A percentile compares a stretch with the other conserved stretches of the same genome.
Conservation (phyloP, 1,140 invertebrate genomes). For the Sitobion miscanthi region DNA sequence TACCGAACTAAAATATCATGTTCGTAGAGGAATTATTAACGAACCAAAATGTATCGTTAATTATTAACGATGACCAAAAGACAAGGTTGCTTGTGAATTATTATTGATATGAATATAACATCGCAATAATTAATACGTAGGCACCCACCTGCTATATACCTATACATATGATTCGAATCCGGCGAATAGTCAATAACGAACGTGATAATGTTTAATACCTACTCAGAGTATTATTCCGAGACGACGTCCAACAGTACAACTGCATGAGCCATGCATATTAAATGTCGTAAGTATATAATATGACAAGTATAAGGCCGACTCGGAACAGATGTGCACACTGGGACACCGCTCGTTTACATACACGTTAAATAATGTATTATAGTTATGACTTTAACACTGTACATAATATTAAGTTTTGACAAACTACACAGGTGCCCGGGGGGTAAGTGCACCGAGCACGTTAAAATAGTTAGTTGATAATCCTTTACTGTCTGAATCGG, state of each 20-base stretch:
- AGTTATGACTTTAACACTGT: background rate
- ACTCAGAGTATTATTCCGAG: background rate
- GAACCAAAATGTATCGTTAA: background rate
- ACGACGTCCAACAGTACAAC: background rate
- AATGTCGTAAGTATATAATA: background rate
- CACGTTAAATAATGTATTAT: background rate
- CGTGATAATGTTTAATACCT: background rate
- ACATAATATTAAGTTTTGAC: background rate
- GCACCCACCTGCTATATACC: too few relatives aligned
- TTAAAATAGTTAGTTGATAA: background rate
- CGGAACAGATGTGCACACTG: background rate
- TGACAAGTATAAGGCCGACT: too few relatives aligned
- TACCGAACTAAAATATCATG: background rate
- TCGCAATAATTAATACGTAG: background rate
- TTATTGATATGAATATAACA: background rate
- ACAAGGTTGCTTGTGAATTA: background rate
- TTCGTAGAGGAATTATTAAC: background rate
- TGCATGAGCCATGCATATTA: background rate
- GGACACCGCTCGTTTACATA: background rate
- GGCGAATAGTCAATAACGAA: background rate
- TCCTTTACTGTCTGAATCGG: background rate
- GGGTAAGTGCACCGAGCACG: background rate
- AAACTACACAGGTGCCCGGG: too few relatives aligned
- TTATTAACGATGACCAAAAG: background rate
- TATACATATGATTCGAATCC: background rate